Base-by-base conservation (phyloP, 2,113 vertebrate species). In the Dipodomys spectabilis region DNA sequence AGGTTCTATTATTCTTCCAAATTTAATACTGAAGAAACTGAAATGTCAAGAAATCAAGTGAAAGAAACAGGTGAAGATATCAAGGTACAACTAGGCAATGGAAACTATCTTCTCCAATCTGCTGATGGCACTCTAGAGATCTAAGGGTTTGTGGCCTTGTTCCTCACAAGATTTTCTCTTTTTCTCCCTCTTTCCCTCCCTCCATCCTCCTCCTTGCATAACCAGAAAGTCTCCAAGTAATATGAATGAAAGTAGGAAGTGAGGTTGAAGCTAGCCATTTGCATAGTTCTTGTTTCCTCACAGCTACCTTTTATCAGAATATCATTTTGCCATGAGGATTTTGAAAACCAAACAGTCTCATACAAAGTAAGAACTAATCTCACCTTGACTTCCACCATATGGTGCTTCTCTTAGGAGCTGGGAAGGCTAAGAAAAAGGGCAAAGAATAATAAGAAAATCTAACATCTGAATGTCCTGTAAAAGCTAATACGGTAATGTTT, bases 91-190 rank as follows among this genome's bases (percentile, higher is more conserved):
- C 12, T 15, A 62, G 22, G 71, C 6, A 44, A 28, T 19, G 35
- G 23, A 86, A 32, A 19, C 2, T 4, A 5, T 3, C 15, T 80
- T 67, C 60, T 44, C 4, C 11, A 9, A 10, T 3, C 3, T 8
- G 7, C 32, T 0, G 13, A 6, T 32, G 30, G 20, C 1, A 39
- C 8, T 35, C 77, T 22, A 20, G 19, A 82, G 62, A 35, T 19
- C 13, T 16, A 5, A 44, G 57, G 28, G 5, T 25, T 25, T 6
- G 32, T 9, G 68, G 6, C 4, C 1, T 3, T 11, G 1, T 30
- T 35, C 3, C 7, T 30, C 7, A 11, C 0, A 8, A 73, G 16
- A 64, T 4, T 8, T 44, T 8, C 5, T 10, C 53, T 10, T n/a
- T 57, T 13, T 18, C 53, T 18, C 15, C 53, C 53, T 57, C 53